These are phyloP conservation scores for Nylanderia fulva DNA, from an alignment of 1,140 invertebrate genomes.

Conservation along the genomic window DNA sequence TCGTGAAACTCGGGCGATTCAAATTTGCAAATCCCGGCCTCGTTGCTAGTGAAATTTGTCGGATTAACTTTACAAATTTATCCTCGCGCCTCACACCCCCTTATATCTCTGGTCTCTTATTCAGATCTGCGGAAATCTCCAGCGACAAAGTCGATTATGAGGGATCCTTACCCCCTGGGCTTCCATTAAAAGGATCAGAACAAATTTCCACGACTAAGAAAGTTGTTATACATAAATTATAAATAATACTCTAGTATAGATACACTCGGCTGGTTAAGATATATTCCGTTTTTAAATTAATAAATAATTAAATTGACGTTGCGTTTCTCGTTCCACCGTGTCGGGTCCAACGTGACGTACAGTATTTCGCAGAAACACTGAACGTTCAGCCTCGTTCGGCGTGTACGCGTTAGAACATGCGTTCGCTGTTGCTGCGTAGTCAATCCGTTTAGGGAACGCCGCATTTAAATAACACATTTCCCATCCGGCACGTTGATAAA, in stretches of 20 bases:
- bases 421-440: slow-evolving; percentile 24
- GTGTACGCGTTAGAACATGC: slow-evolving; percentile 30
- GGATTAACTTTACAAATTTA: slow-evolving; percentile 64
- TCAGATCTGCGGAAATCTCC: background rate
- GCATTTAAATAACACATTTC: slow-evolving; percentile 57
- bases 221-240: background rate
- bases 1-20: slow-evolving; percentile 38
- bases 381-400: background rate
- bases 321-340: background rate
- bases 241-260: background rate
- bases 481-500: slow-evolving; percentile 48
- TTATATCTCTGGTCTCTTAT: background rate
- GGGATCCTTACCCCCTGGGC: background rate
- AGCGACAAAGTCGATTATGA: slow-evolving; percentile 55
- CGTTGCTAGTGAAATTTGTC: slow-evolving; percentile 59
- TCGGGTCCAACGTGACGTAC: background rate
- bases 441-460: slow-evolving; percentile 42
- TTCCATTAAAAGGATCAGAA: slow-evolving; percentile 10
- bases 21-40: slow-evolving; percentile 60
- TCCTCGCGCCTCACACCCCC: slow-evolving; percentile 24
- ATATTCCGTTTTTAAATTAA: background rate
- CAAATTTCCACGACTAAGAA: background rate
- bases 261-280: background rate
- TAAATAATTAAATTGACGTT: background rate
- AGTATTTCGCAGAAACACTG: slow-evolving; percentile 12